Evolutionary conservation across 2,888 invertebrate species (phyloP).

Genomic region (Nephrocerus scutellatus): DNA sequence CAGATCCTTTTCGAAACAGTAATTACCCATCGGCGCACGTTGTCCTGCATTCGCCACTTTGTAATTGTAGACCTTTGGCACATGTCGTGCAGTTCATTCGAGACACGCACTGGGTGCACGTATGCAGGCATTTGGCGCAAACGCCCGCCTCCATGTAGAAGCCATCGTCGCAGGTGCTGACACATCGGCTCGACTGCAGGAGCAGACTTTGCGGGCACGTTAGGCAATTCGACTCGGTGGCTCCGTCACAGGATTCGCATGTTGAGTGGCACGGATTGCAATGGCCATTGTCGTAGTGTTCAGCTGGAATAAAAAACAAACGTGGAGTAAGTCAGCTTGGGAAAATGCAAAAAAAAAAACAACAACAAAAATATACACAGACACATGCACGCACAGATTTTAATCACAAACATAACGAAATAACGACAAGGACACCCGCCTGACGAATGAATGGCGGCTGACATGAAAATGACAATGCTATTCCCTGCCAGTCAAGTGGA

Average conservation of each 20-base stretch:
- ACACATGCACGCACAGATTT: too few relatives aligned
- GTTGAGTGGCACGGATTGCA: conserved; percentile 71
- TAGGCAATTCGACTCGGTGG: conserved; percentile 64
- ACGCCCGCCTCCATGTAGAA: conserved; percentile 66
- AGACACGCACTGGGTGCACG: conserved; percentile 70
- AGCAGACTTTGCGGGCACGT: conserved; percentile 68
- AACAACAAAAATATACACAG: too few relatives aligned
- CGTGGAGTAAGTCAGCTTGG: conserved; percentile 2
- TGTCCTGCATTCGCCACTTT: conserved; percentile 75
- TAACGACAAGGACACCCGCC: too few relatives aligned
- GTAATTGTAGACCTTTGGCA: conserved; percentile 66
- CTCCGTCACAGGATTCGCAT: conserved; percentile 77
- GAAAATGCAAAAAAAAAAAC: conserved; percentile 8
- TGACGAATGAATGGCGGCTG: too few relatives aligned
- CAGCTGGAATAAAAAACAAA: conserved; percentile 51
- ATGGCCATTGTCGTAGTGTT: conserved; percentile 63
- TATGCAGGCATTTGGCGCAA: conserved; percentile 73
- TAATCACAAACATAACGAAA: too few relatives aligned
- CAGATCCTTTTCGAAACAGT: conserved; percentile 14
- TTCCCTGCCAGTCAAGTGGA: too few relatives aligned
- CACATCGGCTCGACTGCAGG: conserved; percentile 66
- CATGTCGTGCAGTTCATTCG: conserved; percentile 76
- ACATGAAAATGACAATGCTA: too few relatives aligned
- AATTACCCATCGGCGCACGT: conserved; percentile 65
- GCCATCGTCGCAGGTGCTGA: conserved; percentile 67